Conservation (phyloP, 2,888 invertebrate genomes). For the Drosophila silvestris region DNA sequence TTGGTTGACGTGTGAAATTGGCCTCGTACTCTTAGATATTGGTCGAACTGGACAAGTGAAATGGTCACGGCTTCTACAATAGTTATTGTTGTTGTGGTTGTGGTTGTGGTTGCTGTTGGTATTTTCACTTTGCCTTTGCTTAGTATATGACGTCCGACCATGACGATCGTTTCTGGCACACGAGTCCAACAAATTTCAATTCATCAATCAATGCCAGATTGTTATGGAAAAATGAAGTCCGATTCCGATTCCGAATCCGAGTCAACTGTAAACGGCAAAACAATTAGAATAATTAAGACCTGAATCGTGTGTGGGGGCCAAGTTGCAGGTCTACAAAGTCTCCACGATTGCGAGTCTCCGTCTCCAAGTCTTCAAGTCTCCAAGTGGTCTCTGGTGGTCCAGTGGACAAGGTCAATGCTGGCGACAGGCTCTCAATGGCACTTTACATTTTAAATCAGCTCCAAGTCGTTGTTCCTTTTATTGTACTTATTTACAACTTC, state of each 20-base stretch:
- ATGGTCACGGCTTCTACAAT: conserved; percentile 33
- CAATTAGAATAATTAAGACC: conserved; percentile 73
- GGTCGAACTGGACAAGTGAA: conserved; percentile 60
- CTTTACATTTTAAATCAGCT: conserved; percentile 23
- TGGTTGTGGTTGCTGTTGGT: conserved; percentile 14
- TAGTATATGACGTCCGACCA: conserved; percentile 8
- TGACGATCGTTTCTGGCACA: conserved; percentile 37
- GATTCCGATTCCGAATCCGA: neutral
- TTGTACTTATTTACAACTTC: conserved; percentile 56
- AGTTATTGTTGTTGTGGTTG: neutral
- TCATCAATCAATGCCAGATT: conserved; percentile 67
- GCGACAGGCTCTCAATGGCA: conserved; percentile 27
- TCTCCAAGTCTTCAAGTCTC: neutral
- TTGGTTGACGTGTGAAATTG: conserved; percentile 56
- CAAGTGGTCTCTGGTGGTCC: conserved; percentile 30
- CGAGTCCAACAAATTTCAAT: conserved; percentile 39
- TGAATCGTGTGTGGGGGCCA: conserved; percentile 8
- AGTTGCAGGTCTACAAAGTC: conserved; percentile 6
- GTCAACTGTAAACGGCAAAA: conserved; percentile 41
- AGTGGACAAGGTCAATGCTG: conserved; percentile 58
- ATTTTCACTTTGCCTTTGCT: conserved; percentile 33
- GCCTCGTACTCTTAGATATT: conserved; percentile 35
- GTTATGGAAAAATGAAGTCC: conserved; percentile 16
- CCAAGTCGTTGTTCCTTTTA: conserved; percentile 29
- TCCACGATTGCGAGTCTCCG: neutral